These are phyloP conservation scores for Agapostemon virescens DNA, from an alignment of 2,888 invertebrate genomes.

Conservation along the genomic window DNA sequence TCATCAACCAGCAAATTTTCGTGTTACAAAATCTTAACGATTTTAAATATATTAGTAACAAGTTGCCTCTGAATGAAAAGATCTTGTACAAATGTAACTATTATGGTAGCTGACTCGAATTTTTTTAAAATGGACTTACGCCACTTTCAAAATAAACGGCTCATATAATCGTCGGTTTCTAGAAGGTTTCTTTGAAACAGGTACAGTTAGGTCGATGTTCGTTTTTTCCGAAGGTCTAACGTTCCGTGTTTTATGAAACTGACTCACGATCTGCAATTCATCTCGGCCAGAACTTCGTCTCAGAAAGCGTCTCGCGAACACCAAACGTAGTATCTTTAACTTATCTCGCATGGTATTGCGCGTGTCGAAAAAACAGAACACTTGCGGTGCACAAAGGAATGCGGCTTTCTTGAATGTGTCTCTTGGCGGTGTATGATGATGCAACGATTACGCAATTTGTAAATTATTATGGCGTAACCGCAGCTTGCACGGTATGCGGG, in stretches of 20 bases:
- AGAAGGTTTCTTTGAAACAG: neutral
- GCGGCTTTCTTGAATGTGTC: conserved; percentile 40
- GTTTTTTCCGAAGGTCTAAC: neutral
- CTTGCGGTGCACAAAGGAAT: conserved; percentile 47
- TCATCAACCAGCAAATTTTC: no score
- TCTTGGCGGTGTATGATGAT: conserved; percentile 45
- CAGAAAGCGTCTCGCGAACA: neutral
- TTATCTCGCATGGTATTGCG: conserved; percentile 20
- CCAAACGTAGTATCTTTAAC: conserved; percentile 20
- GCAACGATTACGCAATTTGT: conserved; percentile 59
- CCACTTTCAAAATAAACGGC: no score
- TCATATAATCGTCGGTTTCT: neutral
- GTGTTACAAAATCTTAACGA: no score
- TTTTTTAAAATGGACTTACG: no score
- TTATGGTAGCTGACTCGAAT: no score
- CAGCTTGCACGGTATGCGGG: conserved; percentile 41
- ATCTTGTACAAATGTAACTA: no score
- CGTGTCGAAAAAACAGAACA: conserved; percentile 42
- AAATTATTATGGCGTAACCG: conserved; percentile 57
- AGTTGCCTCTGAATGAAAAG: no score
- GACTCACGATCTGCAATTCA: neutral
- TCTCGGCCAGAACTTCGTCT: neutral
- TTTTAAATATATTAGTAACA: no score
- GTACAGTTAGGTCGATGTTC: neutral
- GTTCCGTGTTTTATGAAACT: neutral